Evolutionary conservation across 2,888 invertebrate species (phyloP).

Genomic region (Drosophila kuntzei): DNA sequence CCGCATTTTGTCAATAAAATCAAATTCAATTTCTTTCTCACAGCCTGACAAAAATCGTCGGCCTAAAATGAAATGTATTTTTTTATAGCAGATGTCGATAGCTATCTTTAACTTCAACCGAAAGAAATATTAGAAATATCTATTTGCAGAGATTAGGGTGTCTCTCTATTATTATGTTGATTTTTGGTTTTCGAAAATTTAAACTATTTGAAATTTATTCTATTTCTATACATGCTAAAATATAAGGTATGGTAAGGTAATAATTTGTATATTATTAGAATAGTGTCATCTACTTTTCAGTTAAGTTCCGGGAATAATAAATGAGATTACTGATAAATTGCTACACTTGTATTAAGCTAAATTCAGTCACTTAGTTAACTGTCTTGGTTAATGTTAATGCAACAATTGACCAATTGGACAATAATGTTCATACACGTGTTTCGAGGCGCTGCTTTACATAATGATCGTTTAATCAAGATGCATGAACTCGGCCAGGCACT

Average conservation of each 20-base stretch:
- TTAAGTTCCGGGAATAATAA: background rate
- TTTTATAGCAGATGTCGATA: slow-evolving; percentile 7
- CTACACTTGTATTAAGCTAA: background rate
- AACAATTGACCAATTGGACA: slow-evolving; percentile 12
- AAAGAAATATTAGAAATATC: background rate
- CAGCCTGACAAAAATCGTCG: slow-evolving; percentile 5
- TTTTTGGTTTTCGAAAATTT: background rate
- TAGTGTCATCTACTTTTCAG: too few relatives aligned
- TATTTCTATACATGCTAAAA: too few relatives aligned
- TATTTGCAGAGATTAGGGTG: background rate
- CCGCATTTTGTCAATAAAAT: slow-evolving; percentile 19
- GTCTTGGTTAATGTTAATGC: background rate
- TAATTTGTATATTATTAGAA: too few relatives aligned
- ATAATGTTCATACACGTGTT: slow-evolving; percentile 21
- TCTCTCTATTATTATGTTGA: background rate
- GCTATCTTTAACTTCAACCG: background rate
- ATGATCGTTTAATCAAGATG: slow-evolving; percentile 53
- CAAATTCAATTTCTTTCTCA: slow-evolving; percentile 15
- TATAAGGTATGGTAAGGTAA: too few relatives aligned
- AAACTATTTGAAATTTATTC: background rate
- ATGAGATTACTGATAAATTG: background rate
- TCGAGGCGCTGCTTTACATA: slow-evolving; percentile 28
- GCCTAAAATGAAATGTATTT: background rate
- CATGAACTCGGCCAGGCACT: slow-evolving; percentile 26
- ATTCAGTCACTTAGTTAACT: slow-evolving; percentile 4